Conservation (phyloP, 2,797 vertebrate genomes). For the Orestias chungarensis region DNA sequence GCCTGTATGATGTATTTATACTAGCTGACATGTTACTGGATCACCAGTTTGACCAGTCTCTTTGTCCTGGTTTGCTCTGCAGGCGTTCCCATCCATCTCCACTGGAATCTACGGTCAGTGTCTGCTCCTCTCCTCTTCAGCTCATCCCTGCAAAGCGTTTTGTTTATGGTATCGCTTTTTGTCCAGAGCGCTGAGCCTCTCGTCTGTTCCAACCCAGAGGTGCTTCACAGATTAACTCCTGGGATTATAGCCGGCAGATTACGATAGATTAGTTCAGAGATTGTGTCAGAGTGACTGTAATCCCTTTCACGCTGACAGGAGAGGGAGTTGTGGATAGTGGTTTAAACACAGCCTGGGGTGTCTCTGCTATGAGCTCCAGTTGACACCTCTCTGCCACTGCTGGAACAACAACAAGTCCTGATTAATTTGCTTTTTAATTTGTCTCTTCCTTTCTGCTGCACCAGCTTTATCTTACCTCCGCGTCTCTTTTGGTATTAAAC, state of each 20-base stretch:
- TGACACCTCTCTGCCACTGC: constrained; percentile 29
- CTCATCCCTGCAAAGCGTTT: constrained; percentile 19
- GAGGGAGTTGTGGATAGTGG: constrained; percentile 48
- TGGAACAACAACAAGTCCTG: constrained; percentile 39
- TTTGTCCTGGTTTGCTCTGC: constrained; percentile 50
- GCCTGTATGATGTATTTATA: neutral
- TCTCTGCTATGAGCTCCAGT: constrained; percentile 30
- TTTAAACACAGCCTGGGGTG: constrained; percentile 52
- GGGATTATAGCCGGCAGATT: constrained; percentile 77
- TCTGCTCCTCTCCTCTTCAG: constrained; percentile 1
- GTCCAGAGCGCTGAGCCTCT: constrained; percentile 37
- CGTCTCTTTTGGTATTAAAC: constrained; percentile 11
- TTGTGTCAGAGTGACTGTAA: constrained; percentile 81
- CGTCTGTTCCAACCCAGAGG: constrained; percentile 65
- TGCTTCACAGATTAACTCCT: constrained; percentile 77
- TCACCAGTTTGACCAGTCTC: constrained; percentile 39
- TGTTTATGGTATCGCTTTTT: constrained; percentile 41
- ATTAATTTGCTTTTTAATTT: constrained; percentile 19
- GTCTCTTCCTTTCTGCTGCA: constrained; percentile 13
- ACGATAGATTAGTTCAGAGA: constrained; percentile 77
- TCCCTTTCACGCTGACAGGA: constrained; percentile 59
- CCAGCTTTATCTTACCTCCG: constrained; percentile 8
- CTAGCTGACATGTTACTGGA: constrained; percentile 18
- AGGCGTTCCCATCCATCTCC: constrained; percentile 85
- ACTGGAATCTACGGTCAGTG: constrained; percentile 83